Evolutionary conservation across 1,140 invertebrate genomes (phyloP).

Genomic region (Drosophila novamexicana): DNA sequence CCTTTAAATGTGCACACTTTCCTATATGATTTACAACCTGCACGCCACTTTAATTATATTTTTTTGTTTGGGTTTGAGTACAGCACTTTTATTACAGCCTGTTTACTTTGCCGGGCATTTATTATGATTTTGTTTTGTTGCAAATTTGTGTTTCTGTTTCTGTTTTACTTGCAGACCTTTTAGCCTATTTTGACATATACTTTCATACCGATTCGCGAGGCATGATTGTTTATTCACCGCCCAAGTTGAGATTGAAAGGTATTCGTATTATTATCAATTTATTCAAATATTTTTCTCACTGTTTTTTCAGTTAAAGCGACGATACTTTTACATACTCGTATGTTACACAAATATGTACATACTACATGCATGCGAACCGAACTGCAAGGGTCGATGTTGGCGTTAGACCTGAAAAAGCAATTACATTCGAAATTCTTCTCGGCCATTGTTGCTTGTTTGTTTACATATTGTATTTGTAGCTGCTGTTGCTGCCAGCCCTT

Average conservation of each 20-base stretch:
- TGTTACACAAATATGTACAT: background rate
- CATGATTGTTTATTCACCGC: slow-evolving; percentile 88
- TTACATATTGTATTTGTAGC: slow-evolving; percentile 20
- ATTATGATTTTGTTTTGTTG: slow-evolving; percentile 49
- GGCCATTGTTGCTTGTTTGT: slow-evolving; percentile 26
- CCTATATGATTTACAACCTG: slow-evolving; percentile 20
- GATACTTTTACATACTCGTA: background rate
- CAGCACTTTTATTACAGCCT: slow-evolving; percentile 3
- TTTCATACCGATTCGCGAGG: slow-evolving; percentile 92
- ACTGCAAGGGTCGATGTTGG: slow-evolving; percentile 2
- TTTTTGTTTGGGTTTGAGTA: background rate
- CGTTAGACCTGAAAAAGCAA: slow-evolving; percentile 22
- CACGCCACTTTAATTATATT: slow-evolving; percentile 18
- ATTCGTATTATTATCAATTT: slow-evolving; percentile 76
- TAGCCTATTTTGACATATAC: slow-evolving; percentile 91
- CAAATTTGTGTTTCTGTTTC: slow-evolving; percentile 76
- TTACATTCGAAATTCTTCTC: slow-evolving; percentile 45
- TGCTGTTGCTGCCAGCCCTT: background rate
- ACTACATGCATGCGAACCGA: background rate
- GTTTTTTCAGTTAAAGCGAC: slow-evolving; percentile 19
- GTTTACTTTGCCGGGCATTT: slow-evolving; percentile 8
- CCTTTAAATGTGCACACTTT: slow-evolving; percentile 19
- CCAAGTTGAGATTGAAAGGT: slow-evolving; percentile 90
- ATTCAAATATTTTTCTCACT: slow-evolving; percentile 36
- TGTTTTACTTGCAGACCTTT: slow-evolving; percentile 89